Evolutionary conservation across 2,888 invertebrate species (phyloP).

Genomic region (Brachypterus glaber): DNA sequence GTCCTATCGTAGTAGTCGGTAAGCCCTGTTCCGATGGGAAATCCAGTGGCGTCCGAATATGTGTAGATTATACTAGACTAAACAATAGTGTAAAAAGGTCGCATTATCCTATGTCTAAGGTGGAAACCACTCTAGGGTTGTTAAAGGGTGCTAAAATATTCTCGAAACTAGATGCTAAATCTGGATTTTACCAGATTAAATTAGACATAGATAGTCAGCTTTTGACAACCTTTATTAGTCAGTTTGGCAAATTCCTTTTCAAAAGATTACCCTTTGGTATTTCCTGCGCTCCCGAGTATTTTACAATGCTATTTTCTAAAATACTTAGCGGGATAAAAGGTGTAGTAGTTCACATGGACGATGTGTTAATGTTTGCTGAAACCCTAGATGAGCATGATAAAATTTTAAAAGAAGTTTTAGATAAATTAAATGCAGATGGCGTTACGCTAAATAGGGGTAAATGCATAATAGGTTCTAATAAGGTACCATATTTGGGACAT

Average conservation of each 20-base stretch:
- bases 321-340: conserved; percentile 13
- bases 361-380: conserved; percentile 16
- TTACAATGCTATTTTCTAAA: conserved; percentile 11
- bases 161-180: conserved; percentile 14
- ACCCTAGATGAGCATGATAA: conserved; percentile 21
- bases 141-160: conserved; percentile 22
- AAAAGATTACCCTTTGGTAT: conserved; percentile 17
- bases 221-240: conserved; percentile 18
- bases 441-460: conserved; percentile 26
- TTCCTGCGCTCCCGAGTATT: conserved; percentile 17
- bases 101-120: conserved; percentile 23
- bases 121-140: conserved; percentile 22
- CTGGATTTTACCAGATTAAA: conserved; percentile 15
- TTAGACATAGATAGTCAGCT: conserved; percentile 12
- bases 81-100: conserved; percentile 19
- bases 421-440: conserved; percentile 19
- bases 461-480: conserved; percentile 22
- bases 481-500: conserved; percentile 27
- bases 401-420: conserved; percentile 21
- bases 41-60: conserved; percentile 14
- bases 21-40: conserved; percentile 14
- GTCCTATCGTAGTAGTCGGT: conserved; percentile 18
- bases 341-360: conserved; percentile 15
- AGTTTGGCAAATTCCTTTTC: conserved; percentile 16
- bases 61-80: conserved; percentile 19